Base-by-base conservation (phyloP, 64 coral and sea anemone species). In the Orbicella faveolata region DNA sequence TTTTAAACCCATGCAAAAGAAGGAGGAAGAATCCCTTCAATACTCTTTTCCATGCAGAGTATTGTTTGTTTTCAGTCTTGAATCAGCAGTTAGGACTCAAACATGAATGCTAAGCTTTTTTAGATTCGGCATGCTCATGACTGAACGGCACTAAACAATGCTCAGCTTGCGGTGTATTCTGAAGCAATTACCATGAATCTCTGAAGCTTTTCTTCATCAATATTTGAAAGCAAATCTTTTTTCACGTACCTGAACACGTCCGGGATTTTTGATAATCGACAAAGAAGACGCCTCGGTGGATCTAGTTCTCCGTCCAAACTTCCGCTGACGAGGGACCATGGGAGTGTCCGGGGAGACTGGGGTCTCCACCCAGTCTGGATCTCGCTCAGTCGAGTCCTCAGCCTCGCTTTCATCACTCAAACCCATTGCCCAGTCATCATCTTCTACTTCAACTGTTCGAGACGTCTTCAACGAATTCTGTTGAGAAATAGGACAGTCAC, bases 321-420 rank as follows among this genome's bases (percentile, higher is more conserved):
- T 85, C 21, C 39, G 21, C 23, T 63, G 82, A 63, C 67, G 67
- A 8, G 9, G 23, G 23, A 23, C 67, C 21, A 70, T 25, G 1
- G 67, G 67, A 59, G 55, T 59, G 55, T 59, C 55, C 4, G 14
- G 53, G 12, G 79, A 48, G 44, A 6, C 2, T 48, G 44, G 57
- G 13, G 63, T 85, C 66, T 85, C 20, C 12, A 85, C 66, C 82
- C 82, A 85, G 65, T 85, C 82, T 17, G 82, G 82, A 52, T 85
- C 82, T 3, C 36, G 82, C 63, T 85, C 36, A 20, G 52, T 12
- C 13, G 35, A 72, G 25, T 85, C 82, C 23, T 85, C 82, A 13
- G 37, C 36, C 9, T 85, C 82, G 11, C 65, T 73, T 52, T 85
- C 82, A 15, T 85, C 81, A 39, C 61, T 63, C 63, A 67, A 39